Percentiles rank a stretch among this genome's conserved stretches.
phyloP scores from a whole-genome alignment of 2,888 invertebrate species.

The Athalia circularis region DNA sequence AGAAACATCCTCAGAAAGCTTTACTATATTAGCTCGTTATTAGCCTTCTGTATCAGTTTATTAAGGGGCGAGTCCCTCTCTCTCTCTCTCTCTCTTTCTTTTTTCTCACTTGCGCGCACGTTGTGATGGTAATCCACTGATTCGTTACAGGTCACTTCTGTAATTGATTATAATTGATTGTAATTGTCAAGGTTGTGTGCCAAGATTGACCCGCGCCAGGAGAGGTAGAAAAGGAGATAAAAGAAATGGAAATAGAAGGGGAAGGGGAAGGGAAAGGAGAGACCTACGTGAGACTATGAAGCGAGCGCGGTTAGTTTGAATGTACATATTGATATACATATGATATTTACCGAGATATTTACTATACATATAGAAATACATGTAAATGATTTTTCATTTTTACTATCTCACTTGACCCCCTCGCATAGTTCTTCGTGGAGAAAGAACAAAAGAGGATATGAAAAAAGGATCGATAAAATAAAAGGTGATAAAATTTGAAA shows the following conservation, averaged over 20 bases:
- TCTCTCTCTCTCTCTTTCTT: no score
- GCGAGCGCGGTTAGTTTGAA: not conserved
- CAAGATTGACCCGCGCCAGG: not conserved
- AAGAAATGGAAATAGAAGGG: not conserved
- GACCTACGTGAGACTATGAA: not conserved
- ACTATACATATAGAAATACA: not conserved
- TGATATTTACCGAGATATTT: not conserved
- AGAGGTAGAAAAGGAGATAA: not conserved
- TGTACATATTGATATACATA: no score
- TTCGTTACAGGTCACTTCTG: constrained; percentile 22
- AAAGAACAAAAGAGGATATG: not conserved
- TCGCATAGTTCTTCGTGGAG: not conserved
- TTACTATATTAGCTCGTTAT: no score
- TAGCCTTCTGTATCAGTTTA: no score
- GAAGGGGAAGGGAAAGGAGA: not conserved
- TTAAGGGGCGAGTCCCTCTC: no score
- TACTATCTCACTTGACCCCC: not conserved
- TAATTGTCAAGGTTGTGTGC: constrained; percentile 31
- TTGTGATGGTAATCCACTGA: not conserved
- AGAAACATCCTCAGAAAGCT: no score
- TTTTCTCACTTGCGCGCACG: no score
- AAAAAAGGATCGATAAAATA: not conserved
- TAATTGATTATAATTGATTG: constrained; percentile 32
- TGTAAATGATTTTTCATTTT: not conserved
- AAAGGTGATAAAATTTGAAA: not conserved